Conservation (phyloP, 92 coral and sea anemone species). For the Diadumene lineata region DNA sequence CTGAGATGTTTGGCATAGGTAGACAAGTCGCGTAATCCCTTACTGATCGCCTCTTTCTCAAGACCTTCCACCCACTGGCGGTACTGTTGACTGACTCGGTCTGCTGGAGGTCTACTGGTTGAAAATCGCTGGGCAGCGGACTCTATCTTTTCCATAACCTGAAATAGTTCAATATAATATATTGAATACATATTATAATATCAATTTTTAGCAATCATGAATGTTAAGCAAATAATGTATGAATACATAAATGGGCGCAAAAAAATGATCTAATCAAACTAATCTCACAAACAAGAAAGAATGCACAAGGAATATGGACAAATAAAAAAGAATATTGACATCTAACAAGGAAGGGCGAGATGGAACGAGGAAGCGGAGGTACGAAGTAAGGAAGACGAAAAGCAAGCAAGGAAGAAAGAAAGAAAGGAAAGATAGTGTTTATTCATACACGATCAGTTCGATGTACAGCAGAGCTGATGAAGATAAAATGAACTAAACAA, state of each 20-base stretch:
- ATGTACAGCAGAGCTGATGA: background rate
- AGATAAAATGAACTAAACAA: background rate
- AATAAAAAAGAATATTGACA: too few relatives aligned
- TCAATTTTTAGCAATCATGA: background rate
- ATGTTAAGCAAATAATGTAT: too few relatives aligned
- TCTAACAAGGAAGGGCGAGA: too few relatives aligned
- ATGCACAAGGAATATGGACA: too few relatives aligned
- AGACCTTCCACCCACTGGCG: conserved; percentile 81
- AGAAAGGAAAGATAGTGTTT: too few relatives aligned
- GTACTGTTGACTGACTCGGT: conserved; percentile 73
- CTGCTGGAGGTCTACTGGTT: conserved; percentile 30
- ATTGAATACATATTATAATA: background rate
- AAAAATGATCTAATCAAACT: too few relatives aligned
- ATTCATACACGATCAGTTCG: too few relatives aligned
- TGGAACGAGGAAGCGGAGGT: too few relatives aligned
- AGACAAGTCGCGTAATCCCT: conserved; percentile 28
- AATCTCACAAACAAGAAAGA: too few relatives aligned
- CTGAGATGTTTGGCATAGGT: conserved; percentile 63
- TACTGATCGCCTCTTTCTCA: conserved; percentile 47
- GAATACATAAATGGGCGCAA: background rate
- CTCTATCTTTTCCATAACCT: conserved; percentile 66
- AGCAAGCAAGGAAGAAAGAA: too few relatives aligned
- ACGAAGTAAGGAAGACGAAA: too few relatives aligned
- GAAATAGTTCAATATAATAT: conserved; percentile 14
- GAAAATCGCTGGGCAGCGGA: conserved; percentile 28